Evolutionary conservation across 2,888 invertebrate species (phyloP), one percentile per base, ranked within the genome.

Genomic region (Abrostola triplasia): DNA sequence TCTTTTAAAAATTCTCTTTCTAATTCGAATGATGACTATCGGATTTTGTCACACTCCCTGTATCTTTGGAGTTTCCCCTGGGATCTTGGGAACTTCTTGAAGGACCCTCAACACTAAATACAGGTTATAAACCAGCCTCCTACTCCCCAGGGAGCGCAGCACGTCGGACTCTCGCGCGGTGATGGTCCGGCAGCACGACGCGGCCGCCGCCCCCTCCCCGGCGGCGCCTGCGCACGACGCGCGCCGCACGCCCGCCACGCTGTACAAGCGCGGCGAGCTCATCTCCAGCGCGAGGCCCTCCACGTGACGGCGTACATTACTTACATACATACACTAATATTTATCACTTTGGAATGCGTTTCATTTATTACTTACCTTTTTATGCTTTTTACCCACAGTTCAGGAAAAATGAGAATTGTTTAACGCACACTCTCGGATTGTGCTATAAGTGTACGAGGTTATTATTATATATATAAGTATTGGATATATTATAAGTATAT

Each of bases 251-350:
- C 56, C 68, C 68, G 91, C 93, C 67, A 95, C 95, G 58, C 96
- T 97, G 24, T 98, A 97, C 95, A 98, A 98, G 90, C 93, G 98
- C 70, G 96, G 97, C 67, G 97, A 97, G 90, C 93, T 98, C 63
- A 98, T 98, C 82, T 97, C 97, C 49, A 97, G 97, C 90, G 97
- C 97, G 67, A 96, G 95, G 54, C 90, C 90, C 54, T 75, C 72
- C 63, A 89, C 92, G 86, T 93, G 94, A 94, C 92, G 83, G 83
- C 88, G 81, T 83, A 82, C 84, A 83, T 82, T 74, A 86, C 87
- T 92, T 91, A 92, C 91, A 91, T 92, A 92, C 89, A 92, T 93
- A 92, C 89, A 94, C 89, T 84, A 90, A 90, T 93, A 92, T 92
- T 92, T 92, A 92, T 91, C 90, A 89, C 71, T 79, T 65, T 76